A percentile compares a stretch with the other conserved stretches of the same genome.
Conservation (phyloP, 2,113 vertebrate genomes). For the Datnioides undecimradiatus region DNA sequence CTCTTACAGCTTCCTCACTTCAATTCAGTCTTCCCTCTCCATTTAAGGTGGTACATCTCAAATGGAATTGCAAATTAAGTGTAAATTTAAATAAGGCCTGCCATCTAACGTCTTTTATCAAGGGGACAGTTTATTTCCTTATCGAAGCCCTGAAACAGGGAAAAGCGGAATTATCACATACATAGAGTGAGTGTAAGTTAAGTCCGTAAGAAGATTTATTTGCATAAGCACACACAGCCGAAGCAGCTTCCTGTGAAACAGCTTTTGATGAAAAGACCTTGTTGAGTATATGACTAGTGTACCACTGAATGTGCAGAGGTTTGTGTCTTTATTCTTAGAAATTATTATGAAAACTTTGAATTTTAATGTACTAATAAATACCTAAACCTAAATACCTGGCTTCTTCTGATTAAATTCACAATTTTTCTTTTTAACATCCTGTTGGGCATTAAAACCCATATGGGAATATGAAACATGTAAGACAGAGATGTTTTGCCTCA, state of each 20-base stretch:
- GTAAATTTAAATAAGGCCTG: constrained; percentile 56
- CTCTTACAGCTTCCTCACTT: background rate
- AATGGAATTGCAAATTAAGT: constrained; percentile 43
- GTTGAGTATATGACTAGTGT: constrained; percentile 9
- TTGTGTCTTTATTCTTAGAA: background rate
- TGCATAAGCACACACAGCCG: constrained; percentile 61
- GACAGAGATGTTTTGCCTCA: constrained; percentile 1
- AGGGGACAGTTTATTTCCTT: constrained; percentile 41
- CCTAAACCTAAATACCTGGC: constrained; percentile 8
- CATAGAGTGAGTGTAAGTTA: constrained; percentile 63
- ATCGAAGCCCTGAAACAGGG: constrained; percentile 46
- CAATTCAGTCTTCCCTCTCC: constrained; percentile 3
- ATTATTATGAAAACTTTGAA: background rate
- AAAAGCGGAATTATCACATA: constrained; percentile 61
- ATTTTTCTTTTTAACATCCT: background rate
- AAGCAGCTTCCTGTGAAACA: constrained; percentile 51
- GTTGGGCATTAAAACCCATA: constrained; percentile 1
- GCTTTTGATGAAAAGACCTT: constrained; percentile 48
- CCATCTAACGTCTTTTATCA: constrained; percentile 29
- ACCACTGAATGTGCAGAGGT: background rate
- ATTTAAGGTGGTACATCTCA: constrained; percentile 39
- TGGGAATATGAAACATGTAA: constrained; percentile 9
- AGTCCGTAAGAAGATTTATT: constrained; percentile 76
- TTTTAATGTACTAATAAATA: constrained; percentile 15
- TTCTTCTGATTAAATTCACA: background rate